Evolutionary conservation across 2,888 invertebrate species (phyloP).

Genomic region (Thymelicus acteon): DNA sequence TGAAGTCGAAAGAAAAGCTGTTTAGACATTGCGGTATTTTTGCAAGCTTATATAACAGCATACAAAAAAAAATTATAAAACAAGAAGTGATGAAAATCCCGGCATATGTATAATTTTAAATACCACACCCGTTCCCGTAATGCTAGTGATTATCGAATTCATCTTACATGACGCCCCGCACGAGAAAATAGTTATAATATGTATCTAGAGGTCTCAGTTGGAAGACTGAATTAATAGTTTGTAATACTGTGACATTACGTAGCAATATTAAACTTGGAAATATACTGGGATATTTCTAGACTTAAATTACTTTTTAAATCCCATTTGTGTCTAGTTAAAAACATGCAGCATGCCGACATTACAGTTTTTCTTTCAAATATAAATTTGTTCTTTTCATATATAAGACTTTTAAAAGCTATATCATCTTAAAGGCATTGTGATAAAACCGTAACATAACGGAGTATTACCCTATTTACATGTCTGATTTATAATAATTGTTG

Average conservation of each 20-base stretch:
- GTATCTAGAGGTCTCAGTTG: not conserved
- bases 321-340: conserved; percentile 11
- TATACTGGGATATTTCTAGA: conserved; percentile 2
- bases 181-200: no score
- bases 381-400: not conserved
- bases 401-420: not conserved
- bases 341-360: not conserved
- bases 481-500: no score
- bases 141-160: no score
- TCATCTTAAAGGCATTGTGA: no score
- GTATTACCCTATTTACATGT: no score
- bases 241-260: not conserved
- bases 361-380: not conserved
- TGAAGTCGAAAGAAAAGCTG: not conserved
- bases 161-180: no score
- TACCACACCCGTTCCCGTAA: no score
- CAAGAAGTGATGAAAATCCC: no score
- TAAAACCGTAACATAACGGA: no score
- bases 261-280: conserved; percentile 19
- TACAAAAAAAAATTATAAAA: no score
- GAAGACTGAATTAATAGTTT: not conserved
- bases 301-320: conserved; percentile 23
- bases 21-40: not conserved
- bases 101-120: no score
- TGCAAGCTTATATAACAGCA: no score